phyloP scores from a whole-genome alignment of 2,113 vertebrate genomes.

The Nesospiza acunhae region DNA sequence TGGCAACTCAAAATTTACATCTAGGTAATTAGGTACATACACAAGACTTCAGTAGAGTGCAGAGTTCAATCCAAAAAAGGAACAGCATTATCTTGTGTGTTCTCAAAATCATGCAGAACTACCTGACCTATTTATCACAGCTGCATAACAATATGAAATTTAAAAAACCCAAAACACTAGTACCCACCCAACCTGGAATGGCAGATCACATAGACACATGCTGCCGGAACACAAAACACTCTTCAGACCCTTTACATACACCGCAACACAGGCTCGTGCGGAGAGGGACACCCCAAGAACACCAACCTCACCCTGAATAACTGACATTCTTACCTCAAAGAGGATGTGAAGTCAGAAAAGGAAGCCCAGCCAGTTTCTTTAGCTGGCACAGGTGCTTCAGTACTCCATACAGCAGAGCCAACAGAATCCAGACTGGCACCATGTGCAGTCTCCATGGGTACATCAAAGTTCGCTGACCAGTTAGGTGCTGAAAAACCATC shows the following conservation, averaged over 20 bases:
- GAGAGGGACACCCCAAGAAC: not conserved
- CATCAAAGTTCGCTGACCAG: constrained; percentile 95
- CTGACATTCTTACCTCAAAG: constrained; percentile 77
- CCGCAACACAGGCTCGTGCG: not conserved
- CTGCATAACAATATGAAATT: not conserved
- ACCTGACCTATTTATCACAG: not conserved
- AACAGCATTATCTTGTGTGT: not conserved
- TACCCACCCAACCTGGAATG: not conserved
- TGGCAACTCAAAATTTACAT: not conserved
- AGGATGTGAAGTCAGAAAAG: constrained; percentile 88
- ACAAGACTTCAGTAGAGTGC: not conserved
- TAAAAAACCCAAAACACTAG: not conserved
- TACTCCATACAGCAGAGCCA: constrained; percentile 85
- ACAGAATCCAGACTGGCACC: constrained; percentile 76
- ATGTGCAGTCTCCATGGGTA: constrained; percentile 93
- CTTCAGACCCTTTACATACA: not conserved
- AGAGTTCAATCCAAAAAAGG: not conserved
- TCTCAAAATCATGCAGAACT: not conserved
- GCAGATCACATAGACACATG: not conserved
- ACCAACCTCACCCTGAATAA: not conserved
- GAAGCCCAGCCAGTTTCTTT: constrained; percentile 92
- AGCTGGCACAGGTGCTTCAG: constrained; percentile 73
- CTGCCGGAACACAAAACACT: rapidly evolving
- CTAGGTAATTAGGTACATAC: not conserved
- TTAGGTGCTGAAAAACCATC: constrained; percentile 78